phyloP scores from a whole-genome alignment of 2,113 vertebrate genomes.

The Spermophilus dauricus region DNA sequence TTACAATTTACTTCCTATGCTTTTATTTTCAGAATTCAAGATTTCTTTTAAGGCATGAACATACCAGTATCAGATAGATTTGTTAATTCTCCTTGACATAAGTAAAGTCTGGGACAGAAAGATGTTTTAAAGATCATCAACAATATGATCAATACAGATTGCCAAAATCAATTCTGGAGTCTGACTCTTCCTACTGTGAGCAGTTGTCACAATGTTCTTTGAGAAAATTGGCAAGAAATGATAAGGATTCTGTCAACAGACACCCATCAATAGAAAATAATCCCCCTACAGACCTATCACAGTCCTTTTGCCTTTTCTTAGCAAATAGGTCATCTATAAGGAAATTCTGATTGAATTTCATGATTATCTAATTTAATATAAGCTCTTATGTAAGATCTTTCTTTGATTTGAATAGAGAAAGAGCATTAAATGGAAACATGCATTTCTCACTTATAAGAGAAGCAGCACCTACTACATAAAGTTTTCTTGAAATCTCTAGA shows the following conservation, averaged over 20 bases:
- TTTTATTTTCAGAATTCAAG: slow-evolving; percentile 78
- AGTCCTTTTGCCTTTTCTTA: slow-evolving; percentile 65
- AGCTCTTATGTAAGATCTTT: neutral
- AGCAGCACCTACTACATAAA: neutral
- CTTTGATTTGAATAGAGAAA: neutral
- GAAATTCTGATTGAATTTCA: neutral
- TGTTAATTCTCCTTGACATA: slow-evolving; percentile 79
- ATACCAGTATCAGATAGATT: slow-evolving; percentile 74
- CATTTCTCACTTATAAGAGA: neutral
- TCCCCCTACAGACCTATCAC: slow-evolving; percentile 25
- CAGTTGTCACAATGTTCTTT: slow-evolving; percentile 83
- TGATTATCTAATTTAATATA: slow-evolving; percentile 25
- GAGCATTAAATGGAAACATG: neutral
- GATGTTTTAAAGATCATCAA: slow-evolving; percentile 84
- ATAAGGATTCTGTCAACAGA: slow-evolving; percentile 79
- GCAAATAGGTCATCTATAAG: slow-evolving; percentile 59
- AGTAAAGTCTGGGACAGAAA: slow-evolving; percentile 82
- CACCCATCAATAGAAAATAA: slow-evolving; percentile 77
- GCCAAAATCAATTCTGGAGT: slow-evolving; percentile 83
- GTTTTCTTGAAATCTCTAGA: neutral
- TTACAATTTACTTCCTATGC: slow-evolving; percentile 69
- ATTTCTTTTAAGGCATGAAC: slow-evolving; percentile 72
- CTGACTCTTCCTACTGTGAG: slow-evolving; percentile 82
- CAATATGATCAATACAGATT: slow-evolving; percentile 82
- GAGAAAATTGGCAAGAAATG: slow-evolving; percentile 79